phyloP scores from a whole-genome alignment of 2,797 vertebrate genomes.

The Lepidocolaptes lacrymiger region DNA sequence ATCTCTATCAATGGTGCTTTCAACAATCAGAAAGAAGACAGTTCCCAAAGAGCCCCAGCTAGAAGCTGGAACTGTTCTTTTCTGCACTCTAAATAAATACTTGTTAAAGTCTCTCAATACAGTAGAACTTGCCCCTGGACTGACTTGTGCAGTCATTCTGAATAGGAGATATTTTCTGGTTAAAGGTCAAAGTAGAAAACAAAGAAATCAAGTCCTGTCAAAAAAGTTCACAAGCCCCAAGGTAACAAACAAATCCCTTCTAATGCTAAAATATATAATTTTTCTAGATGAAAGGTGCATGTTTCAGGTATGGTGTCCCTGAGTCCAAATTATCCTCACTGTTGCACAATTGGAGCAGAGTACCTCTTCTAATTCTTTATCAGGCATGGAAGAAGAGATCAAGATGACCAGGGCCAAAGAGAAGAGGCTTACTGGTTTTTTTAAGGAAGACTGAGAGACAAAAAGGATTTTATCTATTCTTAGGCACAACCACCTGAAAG shows the following conservation, averaged over 20 bases:
- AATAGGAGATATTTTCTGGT: not conserved
- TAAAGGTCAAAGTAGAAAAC: not conserved
- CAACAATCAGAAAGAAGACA: not conserved
- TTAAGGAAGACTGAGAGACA: not conserved
- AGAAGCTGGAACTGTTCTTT: not conserved
- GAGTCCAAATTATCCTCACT: not conserved
- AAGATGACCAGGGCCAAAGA: not conserved
- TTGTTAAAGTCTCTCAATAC: not conserved
- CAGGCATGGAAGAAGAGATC: not conserved
- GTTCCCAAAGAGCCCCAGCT: not conserved
- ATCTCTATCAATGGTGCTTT: not conserved
- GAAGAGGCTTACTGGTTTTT: not conserved
- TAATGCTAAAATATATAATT: not conserved
- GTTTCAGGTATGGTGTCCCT: not conserved
- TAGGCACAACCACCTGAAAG: not conserved
- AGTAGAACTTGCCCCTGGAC: not conserved
- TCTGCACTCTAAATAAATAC: not conserved
- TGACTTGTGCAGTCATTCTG: not conserved
- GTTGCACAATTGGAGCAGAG: not conserved
- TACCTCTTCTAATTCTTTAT: not conserved
- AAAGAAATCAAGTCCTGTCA: not conserved
- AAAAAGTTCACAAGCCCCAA: not conserved
- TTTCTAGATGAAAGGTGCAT: not conserved
- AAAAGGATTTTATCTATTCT: not conserved
- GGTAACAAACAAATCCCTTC: not conserved